Percentiles rank a stretch among this genome's conserved stretches.
Conservation (phyloP, 35 echinoderm and acorn worm species). For the Apostichopus californicus region DNA sequence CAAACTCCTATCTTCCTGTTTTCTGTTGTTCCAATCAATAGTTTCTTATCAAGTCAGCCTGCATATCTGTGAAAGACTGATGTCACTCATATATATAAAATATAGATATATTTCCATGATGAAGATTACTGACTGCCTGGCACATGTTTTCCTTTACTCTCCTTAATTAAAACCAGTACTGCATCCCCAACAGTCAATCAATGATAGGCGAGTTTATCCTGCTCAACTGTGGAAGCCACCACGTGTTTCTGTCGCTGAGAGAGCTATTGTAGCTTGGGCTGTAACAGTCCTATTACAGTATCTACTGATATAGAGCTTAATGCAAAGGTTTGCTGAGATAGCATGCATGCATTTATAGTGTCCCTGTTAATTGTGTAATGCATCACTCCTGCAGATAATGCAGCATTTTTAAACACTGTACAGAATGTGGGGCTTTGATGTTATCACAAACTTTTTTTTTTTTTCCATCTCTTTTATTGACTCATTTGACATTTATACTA, state of each 20-base stretch:
- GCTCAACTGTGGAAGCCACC: background rate
- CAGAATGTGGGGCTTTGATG: too few relatives aligned
- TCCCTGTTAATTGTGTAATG: background rate
- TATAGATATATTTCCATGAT: background rate
- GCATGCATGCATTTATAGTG: background rate
- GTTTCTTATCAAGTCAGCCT: background rate
- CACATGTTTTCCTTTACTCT: background rate
- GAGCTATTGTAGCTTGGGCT: too few relatives aligned
- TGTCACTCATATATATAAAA: too few relatives aligned
- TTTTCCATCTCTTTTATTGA: too few relatives aligned
- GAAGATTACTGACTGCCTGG: background rate
- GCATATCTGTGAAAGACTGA: background rate
- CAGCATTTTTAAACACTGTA: too few relatives aligned
- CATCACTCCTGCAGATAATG: background rate
- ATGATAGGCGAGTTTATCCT: background rate
- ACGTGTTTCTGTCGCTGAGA: too few relatives aligned
- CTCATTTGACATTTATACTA: too few relatives aligned
- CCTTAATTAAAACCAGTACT: background rate
- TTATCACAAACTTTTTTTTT: too few relatives aligned
- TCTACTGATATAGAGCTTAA: background rate
- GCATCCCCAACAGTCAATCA: background rate
- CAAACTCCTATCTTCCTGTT: background rate
- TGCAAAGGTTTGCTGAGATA: background rate
- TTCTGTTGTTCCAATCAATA: background rate
- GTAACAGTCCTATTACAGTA: too few relatives aligned